phyloP scores from a whole-genome alignment of 2,888 invertebrate genomes.

The Molorchus minor region DNA sequence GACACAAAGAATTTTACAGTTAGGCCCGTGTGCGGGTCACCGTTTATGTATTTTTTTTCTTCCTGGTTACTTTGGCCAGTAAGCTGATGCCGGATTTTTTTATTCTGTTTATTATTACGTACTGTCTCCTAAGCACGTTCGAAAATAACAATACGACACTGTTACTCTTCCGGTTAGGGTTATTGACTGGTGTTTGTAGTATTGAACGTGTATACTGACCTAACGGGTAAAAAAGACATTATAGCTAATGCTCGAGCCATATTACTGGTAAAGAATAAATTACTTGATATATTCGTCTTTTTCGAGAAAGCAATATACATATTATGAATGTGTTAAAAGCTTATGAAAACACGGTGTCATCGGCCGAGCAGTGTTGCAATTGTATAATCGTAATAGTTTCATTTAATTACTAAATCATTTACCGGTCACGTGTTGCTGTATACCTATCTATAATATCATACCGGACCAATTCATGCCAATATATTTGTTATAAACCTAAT shows the following conservation, averaged over 20 bases:
- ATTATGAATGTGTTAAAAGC: conserved; percentile 32
- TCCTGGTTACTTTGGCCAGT: conserved; percentile 1
- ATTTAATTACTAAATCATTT: conserved; percentile 11
- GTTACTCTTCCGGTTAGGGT: conserved; percentile 35
- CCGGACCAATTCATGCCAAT: background rate
- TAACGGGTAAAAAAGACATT: conserved; percentile 32
- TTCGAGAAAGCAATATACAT: conserved; percentile 25
- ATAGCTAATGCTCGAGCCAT: conserved; percentile 24
- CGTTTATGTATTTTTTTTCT: conserved; percentile 11
- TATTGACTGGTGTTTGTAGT: conserved; percentile 38
- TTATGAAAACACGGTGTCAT: conserved; percentile 31
- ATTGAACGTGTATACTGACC: conserved; percentile 25
- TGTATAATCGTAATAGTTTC: background rate
- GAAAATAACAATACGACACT: conserved; percentile 35
- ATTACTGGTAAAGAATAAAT: conserved; percentile 18
- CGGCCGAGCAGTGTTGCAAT: conserved; percentile 20
- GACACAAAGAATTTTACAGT: conserved; percentile 16
- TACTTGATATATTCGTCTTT: conserved; percentile 30
- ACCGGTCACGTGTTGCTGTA: conserved; percentile 3
- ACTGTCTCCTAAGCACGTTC: conserved; percentile 16
- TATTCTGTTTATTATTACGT: conserved; percentile 13
- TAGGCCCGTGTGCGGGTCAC: conserved; percentile 16
- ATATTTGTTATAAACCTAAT: background rate
- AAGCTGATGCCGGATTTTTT: conserved; percentile 15
- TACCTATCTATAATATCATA: too few species aligned